A percentile compares a stretch with the other conserved stretches of the same genome.
Evolutionary conservation across 2,888 invertebrate species (phyloP).

Genomic region (Drepanosiphum platanoidis): DNA sequence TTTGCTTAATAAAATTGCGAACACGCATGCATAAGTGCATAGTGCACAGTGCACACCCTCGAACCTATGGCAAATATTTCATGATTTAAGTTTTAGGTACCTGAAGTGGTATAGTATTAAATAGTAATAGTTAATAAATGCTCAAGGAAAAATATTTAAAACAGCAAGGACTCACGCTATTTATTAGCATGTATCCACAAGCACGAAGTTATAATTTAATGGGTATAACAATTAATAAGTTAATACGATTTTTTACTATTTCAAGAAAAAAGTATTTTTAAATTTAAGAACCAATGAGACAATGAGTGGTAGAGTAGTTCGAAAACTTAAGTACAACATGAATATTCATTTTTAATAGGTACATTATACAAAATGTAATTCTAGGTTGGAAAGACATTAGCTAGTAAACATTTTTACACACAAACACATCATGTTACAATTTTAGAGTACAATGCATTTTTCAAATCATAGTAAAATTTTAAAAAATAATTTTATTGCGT

Average conservation of each 20-base stretch:
- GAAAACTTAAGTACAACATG: not conserved
- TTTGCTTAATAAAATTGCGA: conserved; percentile 1
- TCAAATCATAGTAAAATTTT: too few relatives aligned
- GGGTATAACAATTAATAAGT: too few relatives aligned
- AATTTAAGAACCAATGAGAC: not conserved
- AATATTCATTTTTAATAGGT: not conserved
- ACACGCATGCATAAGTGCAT: not conserved
- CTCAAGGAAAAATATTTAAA: not conserved
- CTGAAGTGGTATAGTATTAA: not conserved
- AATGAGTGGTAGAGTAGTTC: not conserved
- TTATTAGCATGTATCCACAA: not conserved
- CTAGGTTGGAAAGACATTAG: not conserved
- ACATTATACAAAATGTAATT: not conserved
- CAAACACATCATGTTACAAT: too few relatives aligned
- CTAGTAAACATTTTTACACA: not conserved
- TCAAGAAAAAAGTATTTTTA: not conserved
- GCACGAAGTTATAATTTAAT: too few relatives aligned
- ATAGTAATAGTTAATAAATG: not conserved
- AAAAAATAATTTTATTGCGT: not conserved
- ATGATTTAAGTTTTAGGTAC: not conserved
- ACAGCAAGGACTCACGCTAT: not conserved
- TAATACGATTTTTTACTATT: not conserved
- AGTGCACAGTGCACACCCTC: not conserved
- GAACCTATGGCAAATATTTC: not conserved
- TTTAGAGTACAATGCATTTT: not conserved